A percentile compares a stretch with the other conserved stretches of the same genome.
Conservation (phyloP, 2,113 vertebrate species). For the Otocyon megalotis region DNA sequence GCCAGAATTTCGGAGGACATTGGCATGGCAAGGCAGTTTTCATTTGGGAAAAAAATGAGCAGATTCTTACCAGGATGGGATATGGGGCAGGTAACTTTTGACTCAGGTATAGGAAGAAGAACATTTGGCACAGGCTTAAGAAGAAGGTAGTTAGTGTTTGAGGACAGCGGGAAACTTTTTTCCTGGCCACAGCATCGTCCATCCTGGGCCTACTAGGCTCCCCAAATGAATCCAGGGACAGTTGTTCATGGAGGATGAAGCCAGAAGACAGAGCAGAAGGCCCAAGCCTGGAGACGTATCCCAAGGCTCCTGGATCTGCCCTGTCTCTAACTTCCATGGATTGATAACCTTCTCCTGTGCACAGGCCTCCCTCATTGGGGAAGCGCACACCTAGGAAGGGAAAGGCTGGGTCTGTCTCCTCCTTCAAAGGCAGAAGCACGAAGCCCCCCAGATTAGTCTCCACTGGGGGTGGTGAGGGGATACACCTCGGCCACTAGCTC, state of each 20-base stretch:
- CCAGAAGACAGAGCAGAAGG: background rate
- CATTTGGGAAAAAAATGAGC: background rate
- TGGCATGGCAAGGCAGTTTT: background rate
- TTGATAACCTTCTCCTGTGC: background rate
- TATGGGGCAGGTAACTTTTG: background rate
- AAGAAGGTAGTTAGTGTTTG: background rate
- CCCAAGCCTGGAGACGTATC: background rate
- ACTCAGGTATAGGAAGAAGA: background rate
- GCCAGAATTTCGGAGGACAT: background rate
- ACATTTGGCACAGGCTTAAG: background rate
- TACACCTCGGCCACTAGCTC: background rate
- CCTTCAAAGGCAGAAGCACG: background rate
- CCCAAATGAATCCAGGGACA: background rate
- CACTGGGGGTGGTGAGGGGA: background rate
- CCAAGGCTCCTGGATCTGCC: background rate
- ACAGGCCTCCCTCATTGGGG: background rate
- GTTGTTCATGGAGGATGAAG: background rate
- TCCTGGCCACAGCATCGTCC: background rate
- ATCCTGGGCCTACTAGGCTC: background rate
- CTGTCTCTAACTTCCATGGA: background rate
- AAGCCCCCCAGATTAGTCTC: background rate
- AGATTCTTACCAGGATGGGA: background rate
- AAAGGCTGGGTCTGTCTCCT: background rate
- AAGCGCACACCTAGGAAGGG: background rate
- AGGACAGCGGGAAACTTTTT: background rate